These are phyloP conservation scores for Motacilla alba DNA, from an alignment of 2,113 vertebrate genomes.

Conservation along the genomic window DNA sequence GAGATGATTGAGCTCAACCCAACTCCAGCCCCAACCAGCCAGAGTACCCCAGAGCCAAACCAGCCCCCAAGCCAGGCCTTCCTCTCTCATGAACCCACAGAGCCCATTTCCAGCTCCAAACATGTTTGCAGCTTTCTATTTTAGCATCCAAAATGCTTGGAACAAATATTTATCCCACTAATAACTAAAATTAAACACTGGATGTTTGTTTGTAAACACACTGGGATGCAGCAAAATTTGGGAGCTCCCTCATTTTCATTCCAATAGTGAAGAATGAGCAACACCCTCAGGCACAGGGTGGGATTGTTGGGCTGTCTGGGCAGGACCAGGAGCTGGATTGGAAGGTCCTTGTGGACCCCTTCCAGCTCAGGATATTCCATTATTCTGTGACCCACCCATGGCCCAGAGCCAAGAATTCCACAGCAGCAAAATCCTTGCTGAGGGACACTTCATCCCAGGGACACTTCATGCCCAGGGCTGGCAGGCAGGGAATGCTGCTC, in stretches of 20 bases:
- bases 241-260: background rate
- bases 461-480: background rate
- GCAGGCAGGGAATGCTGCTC: background rate
- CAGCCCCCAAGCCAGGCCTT: accelerated
- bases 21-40: background rate
- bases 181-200: background rate
- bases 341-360: background rate
- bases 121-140: background rate
- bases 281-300: background rate
- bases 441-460: background rate
- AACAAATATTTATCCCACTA: background rate
- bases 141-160: background rate
- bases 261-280: background rate
- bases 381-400: background rate
- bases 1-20: background rate
- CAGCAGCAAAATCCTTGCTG: background rate
- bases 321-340: background rate
- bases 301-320: background rate
- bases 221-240: background rate
- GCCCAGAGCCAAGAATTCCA: background rate
- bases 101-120: background rate
- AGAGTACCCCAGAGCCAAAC: background rate
- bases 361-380: background rate
- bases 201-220: background rate
- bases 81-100: background rate